phyloP scores from a whole-genome alignment of 2,888 invertebrate genomes.

The Sphaeridia pumilis region DNA sequence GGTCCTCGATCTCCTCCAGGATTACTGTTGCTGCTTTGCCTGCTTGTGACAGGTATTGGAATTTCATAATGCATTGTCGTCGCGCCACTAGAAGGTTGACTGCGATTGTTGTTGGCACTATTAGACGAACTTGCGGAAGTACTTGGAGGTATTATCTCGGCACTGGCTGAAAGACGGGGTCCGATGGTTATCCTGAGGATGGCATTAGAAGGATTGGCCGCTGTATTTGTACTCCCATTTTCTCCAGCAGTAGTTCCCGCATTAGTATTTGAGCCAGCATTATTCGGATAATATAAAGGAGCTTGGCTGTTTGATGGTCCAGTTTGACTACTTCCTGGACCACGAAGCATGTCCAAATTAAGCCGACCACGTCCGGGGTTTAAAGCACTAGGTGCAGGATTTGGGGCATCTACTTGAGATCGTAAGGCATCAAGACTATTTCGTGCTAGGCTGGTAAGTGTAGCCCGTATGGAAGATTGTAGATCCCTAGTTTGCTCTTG shows the following conservation, averaged over 20 bases:
- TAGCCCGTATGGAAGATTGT: constrained; percentile 33
- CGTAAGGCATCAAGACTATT: constrained; percentile 32
- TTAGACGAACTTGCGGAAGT: background rate
- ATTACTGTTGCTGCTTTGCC: background rate
- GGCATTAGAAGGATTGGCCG: constrained; percentile 7
- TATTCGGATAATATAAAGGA: too few relatives aligned
- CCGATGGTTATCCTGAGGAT: constrained; percentile 11
- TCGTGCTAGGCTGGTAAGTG: constrained; percentile 30
- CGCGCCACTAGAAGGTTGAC: constrained; percentile 25
- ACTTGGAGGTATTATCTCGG: constrained; percentile 6
- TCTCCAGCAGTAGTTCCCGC: background rate
- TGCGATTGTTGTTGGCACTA: background rate
- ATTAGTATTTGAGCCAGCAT: background rate
- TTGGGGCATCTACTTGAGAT: constrained; percentile 22
- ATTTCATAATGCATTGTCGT: constrained; percentile 30
- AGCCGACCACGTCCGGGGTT: background rate
- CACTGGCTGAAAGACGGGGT: constrained; percentile 9
- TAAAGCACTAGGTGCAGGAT: background rate
- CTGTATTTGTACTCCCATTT: background rate
- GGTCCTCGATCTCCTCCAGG: background rate
- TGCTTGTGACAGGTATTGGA: background rate
- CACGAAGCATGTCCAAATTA: too few relatives aligned
- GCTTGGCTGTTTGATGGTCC: background rate
- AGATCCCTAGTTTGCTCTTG: constrained; percentile 34
- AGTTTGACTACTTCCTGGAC: background rate